Conservation (phyloP, 1,140 invertebrate species). For the Babylonia areolata region DNA sequence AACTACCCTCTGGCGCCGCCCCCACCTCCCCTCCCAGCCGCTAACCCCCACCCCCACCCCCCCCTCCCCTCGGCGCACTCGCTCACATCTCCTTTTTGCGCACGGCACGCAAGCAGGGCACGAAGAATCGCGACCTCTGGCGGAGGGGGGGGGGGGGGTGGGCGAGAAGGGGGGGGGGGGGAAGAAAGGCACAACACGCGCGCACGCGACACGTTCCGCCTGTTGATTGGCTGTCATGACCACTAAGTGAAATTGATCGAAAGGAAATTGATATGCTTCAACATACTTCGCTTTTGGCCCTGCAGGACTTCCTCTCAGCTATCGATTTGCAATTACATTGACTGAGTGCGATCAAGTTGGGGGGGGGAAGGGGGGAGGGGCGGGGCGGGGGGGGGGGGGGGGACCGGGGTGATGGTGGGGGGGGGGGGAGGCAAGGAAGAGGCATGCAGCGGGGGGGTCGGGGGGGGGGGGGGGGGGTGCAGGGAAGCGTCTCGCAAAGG, state of each 20-base stretch:
- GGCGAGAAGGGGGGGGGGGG: no score
- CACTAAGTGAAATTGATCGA: conserved; percentile 35
- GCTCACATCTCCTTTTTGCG: no score
- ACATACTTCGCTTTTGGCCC: conserved; percentile 27
- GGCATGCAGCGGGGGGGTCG: not conserved
- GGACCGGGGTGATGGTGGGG: not conserved
- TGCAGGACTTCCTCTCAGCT: conserved; percentile 10
- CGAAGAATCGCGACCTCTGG: no score
- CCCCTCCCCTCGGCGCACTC: no score
- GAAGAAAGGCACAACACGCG: not conserved
- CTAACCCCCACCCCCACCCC: no score
- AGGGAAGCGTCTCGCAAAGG: not conserved
- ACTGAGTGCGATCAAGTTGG: conserved; percentile 15
- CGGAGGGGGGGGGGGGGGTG: no score
- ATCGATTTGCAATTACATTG: conserved; percentile 32
- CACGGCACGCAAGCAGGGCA: no score
- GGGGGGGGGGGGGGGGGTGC: not conserved
- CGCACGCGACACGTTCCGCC: conserved; percentile 34
- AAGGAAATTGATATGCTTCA: conserved; percentile 39
- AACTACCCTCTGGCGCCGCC: no score
- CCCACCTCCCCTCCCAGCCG: no score
- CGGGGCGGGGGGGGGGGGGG: not conserved
- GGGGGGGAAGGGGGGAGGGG: not conserved
- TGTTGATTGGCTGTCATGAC: conserved; percentile 36
- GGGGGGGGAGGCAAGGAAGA: not conserved